A percentile compares a stretch with the other conserved stretches of the same genome.
Conservation (phyloP, 2,888 invertebrate species). For the Marronus borbonicus region DNA sequence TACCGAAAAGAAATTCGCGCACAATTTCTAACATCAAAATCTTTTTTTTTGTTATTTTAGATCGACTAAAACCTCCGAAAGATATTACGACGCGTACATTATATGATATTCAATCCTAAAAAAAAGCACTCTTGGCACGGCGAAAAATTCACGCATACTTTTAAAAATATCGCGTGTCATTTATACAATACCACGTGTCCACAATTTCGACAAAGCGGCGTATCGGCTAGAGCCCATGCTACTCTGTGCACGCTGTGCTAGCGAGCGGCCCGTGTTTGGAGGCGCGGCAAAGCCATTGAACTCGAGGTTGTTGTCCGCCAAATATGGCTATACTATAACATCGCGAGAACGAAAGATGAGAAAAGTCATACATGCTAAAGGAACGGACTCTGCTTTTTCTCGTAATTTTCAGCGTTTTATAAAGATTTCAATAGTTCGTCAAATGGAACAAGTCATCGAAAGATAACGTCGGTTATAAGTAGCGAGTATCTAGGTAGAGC, state of each 20-base stretch:
- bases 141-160: slow-evolving; percentile 52
- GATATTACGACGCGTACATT: background rate
- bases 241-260: slow-evolving; percentile 52
- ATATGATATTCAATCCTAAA: background rate
- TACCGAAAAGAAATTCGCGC: too few species aligned
- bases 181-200: slow-evolving; percentile 58
- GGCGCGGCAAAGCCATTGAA: slow-evolving; percentile 69
- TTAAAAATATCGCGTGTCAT: slow-evolving; percentile 16
- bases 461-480: background rate
- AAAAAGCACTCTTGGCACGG: slow-evolving; percentile 31
- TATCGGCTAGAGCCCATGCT: slow-evolving; percentile 49
- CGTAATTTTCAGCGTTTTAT: background rate
- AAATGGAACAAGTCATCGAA: background rate
- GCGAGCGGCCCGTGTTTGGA: slow-evolving; percentile 63
- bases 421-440: too few species aligned
- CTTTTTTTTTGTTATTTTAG: too few species aligned
- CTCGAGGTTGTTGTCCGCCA: slow-evolving; percentile 70
- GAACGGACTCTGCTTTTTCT: slow-evolving; percentile 30
- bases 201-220: slow-evolving; percentile 54
- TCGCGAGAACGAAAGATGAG: slow-evolving; percentile 50
- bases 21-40: too few species aligned
- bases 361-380: slow-evolving; percentile 58
- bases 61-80: too few species aligned
- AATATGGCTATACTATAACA: slow-evolving; percentile 63
- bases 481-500: too few species aligned